Percentiles rank a stretch among this genome's conserved stretches.
These are phyloP conservation scores for Eubasilissa splendida DNA, from an alignment of 2,888 invertebrate species.

Conservation along the genomic window DNA sequence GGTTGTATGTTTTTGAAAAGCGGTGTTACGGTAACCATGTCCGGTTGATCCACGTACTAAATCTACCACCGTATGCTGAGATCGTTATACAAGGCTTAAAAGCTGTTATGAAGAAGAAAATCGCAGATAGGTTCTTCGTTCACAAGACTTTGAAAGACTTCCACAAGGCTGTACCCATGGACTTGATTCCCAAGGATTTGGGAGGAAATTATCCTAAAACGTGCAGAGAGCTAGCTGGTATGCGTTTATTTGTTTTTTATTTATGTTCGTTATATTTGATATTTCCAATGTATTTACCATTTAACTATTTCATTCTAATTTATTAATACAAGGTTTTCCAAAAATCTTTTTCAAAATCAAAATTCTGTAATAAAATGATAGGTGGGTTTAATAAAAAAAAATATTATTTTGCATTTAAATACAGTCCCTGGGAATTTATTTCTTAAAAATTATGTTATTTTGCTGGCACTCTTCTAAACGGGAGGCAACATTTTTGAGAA, in stretches of 20 bases:
- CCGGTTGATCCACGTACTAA: conserved; percentile 67
- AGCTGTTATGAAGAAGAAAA: conserved; percentile 66
- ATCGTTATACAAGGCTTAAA: conserved; percentile 64
- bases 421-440: too few relatives aligned
- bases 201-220: conserved; percentile 64
- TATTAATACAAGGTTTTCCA: too few relatives aligned
- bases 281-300: too few relatives aligned
- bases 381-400: too few relatives aligned
- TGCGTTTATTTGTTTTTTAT: neutral
- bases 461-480: too few relatives aligned
- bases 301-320: too few relatives aligned
- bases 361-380: too few relatives aligned
- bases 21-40: conserved; percentile 68
- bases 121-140: conserved; percentile 64
- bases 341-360: too few relatives aligned
- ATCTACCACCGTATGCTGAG: conserved; percentile 64
- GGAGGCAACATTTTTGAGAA: too few relatives aligned
- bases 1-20: conserved; percentile 61
- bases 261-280: too few relatives aligned
- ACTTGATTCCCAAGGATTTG: conserved; percentile 65
- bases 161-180: conserved; percentile 63
- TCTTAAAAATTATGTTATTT: too few relatives aligned
- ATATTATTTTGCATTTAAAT: too few relatives aligned
- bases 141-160: conserved; percentile 64
- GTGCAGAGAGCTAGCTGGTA: conserved; percentile 65